Base-by-base conservation (phyloP, 2,888 invertebrate genomes). In the Pandemis cinnamomeana region DNA sequence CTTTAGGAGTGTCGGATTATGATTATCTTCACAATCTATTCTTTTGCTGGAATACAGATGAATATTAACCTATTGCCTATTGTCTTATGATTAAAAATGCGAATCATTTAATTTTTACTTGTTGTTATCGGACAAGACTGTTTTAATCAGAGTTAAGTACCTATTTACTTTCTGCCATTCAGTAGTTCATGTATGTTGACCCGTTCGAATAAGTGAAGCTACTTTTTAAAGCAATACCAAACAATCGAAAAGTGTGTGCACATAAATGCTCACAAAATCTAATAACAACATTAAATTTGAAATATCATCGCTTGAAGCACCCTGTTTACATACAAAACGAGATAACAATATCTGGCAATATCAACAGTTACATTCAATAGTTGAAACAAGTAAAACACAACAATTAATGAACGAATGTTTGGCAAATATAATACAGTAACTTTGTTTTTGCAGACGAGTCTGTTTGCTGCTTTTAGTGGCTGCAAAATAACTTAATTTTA, bases 281-380 rank as follows among this genome's bases (percentile, higher is more conserved):
- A 58, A 27, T 27, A 58, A 11, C 20, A 27, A 58, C 55, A 55
- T 20, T 20, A 20, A 20, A 27, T 27, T 27, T 10, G 5, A 58
- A 58, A 58, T 58, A 58, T 15, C 53, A 20, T 7, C 53, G 20
- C 53, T 15, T 53, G 8, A 8, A 55, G 20, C 8, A 10, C 7
- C 7, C 15, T 20, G 7, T 55, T 20, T 20, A 15, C 3, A 20
- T 20, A 10, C 10, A 27, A 7, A 55, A 27, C 58, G 27, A 58
- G 27, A 58, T 27, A 58, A 58, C 58, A 58, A 58, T 58, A 58
- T 53, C n/a, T n/a, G 20, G 20, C 53, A 55, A 55, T 20, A 55
- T 20, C 1, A 20, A 27, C 27, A 27, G 58, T 15, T 20, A 20
- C 10, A 58, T 27, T 27, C 27, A 58, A 58, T 58, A 27, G 11